phyloP scores from a whole-genome alignment of 1,140 invertebrate genomes.

The Ectropis grisescens region DNA sequence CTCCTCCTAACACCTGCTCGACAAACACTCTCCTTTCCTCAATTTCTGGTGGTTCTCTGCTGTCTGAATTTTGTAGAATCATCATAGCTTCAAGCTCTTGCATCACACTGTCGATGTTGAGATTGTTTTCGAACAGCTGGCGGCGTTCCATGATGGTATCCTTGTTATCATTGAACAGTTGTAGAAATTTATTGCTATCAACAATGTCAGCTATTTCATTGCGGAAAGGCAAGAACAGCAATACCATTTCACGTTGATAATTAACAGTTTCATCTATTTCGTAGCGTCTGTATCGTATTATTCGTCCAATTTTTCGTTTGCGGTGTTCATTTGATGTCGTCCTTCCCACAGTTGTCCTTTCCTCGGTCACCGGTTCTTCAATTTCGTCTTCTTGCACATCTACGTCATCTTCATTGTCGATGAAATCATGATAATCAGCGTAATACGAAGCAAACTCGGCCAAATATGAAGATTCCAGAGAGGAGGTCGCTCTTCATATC shows the following conservation, averaged over 20 bases:
- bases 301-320: too few species aligned
- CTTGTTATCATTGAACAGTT: slow-evolving; percentile 34
- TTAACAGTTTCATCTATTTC: too few species aligned
- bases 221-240: slow-evolving; percentile 30
- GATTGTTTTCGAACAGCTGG: slow-evolving; percentile 21
- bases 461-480: too few species aligned
- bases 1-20: slow-evolving; percentile 19
- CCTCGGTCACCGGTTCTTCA: too few species aligned
- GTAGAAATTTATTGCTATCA: slow-evolving; percentile 32
- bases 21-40: slow-evolving; percentile 19
- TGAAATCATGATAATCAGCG: too few species aligned
- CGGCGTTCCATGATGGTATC: slow-evolving; percentile 30
- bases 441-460: too few species aligned
- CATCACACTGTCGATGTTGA: slow-evolving; percentile 31
- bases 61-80: slow-evolving; percentile 23
- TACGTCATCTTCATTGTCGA: too few species aligned
- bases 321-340: too few species aligned
- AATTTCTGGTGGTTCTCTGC: slow-evolving; percentile 15
- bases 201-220: slow-evolving; percentile 35
- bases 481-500: too few species aligned
- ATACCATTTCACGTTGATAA: slow-evolving; percentile 40
- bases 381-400: too few species aligned
- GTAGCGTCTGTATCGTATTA: slow-evolving; percentile 40
- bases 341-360: too few species aligned
- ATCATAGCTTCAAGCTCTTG: slow-evolving; percentile 31